Evolutionary conservation across 2,113 vertebrate genomes (phyloP).

Genomic region (Cryptoleucopteryx plumbea): DNA sequence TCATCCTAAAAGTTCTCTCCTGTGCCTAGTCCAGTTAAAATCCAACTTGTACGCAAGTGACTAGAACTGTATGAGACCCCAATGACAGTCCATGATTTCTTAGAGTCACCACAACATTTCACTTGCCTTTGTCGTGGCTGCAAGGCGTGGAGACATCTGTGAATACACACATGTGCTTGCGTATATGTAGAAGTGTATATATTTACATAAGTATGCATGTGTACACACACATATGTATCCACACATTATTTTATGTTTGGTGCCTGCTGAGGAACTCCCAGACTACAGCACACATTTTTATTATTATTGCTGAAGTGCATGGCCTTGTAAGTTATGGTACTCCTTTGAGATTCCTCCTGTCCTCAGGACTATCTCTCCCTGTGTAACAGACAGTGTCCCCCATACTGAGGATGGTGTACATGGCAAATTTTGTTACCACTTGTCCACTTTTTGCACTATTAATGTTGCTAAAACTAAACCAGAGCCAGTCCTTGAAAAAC

Average conservation of each 20-base stretch:
- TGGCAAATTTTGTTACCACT: background rate
- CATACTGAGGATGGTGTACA: background rate
- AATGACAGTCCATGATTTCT: background rate
- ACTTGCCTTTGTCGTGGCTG: background rate
- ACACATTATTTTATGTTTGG: background rate
- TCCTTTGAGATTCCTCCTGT: background rate
- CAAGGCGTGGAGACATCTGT: background rate
- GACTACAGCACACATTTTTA: background rate
- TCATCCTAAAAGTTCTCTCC: background rate
- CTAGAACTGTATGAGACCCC: background rate
- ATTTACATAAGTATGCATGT: background rate
- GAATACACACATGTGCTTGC: background rate
- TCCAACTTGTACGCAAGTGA: background rate
- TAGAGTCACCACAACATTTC: background rate
- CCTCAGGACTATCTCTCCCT: no score
- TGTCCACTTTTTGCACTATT: background rate
- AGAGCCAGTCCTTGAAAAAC: background rate
- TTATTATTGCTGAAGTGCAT: background rate
- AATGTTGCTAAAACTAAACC: background rate
- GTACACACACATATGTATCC: background rate
- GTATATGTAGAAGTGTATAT: background rate
- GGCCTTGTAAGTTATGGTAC: background rate
- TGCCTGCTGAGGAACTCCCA: background rate
- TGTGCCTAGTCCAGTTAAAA: background rate
- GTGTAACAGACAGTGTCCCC: background rate